Conservation (phyloP, 2,888 invertebrate species). For the Papilio elwesi region DNA sequence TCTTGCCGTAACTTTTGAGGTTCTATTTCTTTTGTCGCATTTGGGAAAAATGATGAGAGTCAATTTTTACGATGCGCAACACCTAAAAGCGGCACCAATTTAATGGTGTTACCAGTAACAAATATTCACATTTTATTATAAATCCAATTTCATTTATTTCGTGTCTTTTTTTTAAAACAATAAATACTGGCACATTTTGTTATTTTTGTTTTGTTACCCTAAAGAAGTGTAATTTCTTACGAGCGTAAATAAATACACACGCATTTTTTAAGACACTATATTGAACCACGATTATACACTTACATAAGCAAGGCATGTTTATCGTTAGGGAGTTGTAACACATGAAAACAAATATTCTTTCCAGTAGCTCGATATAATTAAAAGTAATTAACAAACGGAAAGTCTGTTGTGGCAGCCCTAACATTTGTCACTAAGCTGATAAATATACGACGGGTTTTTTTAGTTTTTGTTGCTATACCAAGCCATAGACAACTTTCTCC, state of each 20-base stretch:
- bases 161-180: no score
- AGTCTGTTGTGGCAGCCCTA: constrained; percentile 4
- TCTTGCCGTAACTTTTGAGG: no score
- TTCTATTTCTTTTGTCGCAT: no score
- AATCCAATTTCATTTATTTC: background rate
- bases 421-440: constrained; percentile 34
- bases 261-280: background rate
- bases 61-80: no score
- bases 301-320: background rate
- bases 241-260: no score
- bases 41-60: no score
- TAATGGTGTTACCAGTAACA: background rate
- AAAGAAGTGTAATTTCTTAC: no score
- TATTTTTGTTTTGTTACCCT: no score
- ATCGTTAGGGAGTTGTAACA: constrained; percentile 3
- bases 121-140: background rate
- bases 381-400: constrained; percentile 16
- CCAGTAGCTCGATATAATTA: constrained; percentile 13
- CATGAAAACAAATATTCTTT: constrained; percentile 11
- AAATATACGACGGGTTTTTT: constrained; percentile 26
- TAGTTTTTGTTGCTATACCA: constrained; percentile 15
- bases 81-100: no score
- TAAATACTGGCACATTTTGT: background rate
- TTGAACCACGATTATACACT: background rate
- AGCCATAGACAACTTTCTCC: constrained; percentile 30